Evolutionary conservation across 2,797 vertebrate species (phyloP).

Genomic region (Nyctalus aviator): DNA sequence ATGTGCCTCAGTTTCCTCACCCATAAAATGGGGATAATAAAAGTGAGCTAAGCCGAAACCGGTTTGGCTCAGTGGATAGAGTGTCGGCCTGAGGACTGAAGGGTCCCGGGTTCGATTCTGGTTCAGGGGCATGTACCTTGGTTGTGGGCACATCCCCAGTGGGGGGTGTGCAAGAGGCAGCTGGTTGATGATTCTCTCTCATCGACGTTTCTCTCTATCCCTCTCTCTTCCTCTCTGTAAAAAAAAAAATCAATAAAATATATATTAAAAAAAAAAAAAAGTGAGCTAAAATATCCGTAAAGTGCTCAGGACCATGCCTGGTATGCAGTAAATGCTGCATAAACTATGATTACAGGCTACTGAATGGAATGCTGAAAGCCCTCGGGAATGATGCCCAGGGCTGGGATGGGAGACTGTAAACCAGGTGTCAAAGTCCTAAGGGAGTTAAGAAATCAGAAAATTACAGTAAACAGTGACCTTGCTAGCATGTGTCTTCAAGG

Average conservation of each 20-base stretch:
- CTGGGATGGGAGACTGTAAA: not conserved
- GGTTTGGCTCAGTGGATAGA: no score
- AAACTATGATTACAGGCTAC: not conserved
- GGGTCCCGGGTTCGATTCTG: no score
- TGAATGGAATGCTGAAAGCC: not conserved
- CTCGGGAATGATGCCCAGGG: not conserved
- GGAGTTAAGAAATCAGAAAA: slow-evolving; percentile 30
- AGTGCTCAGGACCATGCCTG: not conserved
- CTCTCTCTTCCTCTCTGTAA: no score
- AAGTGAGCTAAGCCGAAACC: not conserved
- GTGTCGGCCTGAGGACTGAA: no score
- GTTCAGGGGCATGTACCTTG: no score
- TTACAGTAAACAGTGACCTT: not conserved
- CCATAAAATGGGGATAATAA: slow-evolving; percentile 37
- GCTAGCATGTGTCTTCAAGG: not conserved
- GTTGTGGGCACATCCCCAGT: no score
- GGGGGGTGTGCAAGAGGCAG: no score
- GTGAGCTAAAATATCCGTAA: not conserved
- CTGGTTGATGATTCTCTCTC: no score
- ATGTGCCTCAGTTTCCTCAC: slow-evolving; percentile 6
- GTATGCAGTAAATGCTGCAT: not conserved
- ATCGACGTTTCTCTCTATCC: no score
- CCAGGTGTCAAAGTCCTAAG: slow-evolving; percentile 10
- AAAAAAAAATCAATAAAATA: no score
- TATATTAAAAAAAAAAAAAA: not conserved